Percentiles rank a stretch among this genome's conserved stretches.
These are phyloP conservation scores for Ctenochaetus hawaiiensis DNA, from an alignment of 2,797 vertebrate species.

Conservation along the genomic window DNA sequence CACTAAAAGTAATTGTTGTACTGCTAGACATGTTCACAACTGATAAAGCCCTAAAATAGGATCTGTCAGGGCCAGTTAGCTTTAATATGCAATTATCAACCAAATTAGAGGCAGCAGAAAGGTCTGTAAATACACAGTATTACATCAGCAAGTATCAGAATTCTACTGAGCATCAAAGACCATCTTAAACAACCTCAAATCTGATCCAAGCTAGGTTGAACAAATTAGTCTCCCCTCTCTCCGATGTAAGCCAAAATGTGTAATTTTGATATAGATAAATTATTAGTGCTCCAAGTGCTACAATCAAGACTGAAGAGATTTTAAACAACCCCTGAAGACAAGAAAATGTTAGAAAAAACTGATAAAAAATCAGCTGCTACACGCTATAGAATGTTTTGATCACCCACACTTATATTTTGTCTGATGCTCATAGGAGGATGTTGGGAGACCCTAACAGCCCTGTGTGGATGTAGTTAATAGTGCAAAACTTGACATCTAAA, in stretches of 20 bases:
- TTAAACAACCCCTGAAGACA: constrained; percentile 14
- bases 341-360: constrained; percentile 13
- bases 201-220: too few relatives aligned
- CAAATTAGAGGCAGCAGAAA: constrained; percentile 13
- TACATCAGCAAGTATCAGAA: neutral
- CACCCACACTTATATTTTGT: constrained; percentile 48
- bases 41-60: neutral
- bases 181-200: neutral
- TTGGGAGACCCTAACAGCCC: constrained; percentile 65
- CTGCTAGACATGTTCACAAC: constrained; percentile 6
- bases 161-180: neutral
- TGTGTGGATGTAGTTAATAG: constrained; percentile 73
- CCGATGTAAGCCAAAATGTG: too few relatives aligned
- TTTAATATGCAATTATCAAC: constrained; percentile 34
- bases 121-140: neutral
- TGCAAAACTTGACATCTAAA: constrained; percentile 58
- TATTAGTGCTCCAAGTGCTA: neutral
- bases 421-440: constrained; percentile 49
- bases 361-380: constrained; percentile 44
- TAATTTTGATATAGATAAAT: neutral
- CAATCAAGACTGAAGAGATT: constrained; percentile 2
- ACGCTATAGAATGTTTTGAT: constrained; percentile 59
- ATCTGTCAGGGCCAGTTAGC: constrained; percentile 28
- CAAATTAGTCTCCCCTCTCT: neutral
- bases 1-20: constrained; percentile 46